Percentiles rank a stretch among this genome's conserved stretches.
These are phyloP conservation scores for Drosophila tristis DNA, from an alignment of 1,140 invertebrate species.

Conservation along the genomic window DNA sequence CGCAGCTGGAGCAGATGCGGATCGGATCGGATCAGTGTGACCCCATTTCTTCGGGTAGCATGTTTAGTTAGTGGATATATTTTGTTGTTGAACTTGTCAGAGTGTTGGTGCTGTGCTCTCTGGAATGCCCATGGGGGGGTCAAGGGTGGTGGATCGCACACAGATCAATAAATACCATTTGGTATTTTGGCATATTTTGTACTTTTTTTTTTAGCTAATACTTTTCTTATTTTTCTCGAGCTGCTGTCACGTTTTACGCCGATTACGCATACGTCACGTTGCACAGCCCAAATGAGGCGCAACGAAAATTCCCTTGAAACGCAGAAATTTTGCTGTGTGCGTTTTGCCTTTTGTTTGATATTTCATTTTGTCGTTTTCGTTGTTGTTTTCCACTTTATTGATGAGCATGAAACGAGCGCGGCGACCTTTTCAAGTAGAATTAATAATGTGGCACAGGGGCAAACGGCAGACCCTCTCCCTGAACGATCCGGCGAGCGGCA, in stretches of 20 bases:
- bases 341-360: slow-evolving; percentile 31
- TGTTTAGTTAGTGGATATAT: too few relatives aligned
- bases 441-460: slow-evolving; percentile 78
- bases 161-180: neutral
- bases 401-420: slow-evolving; percentile 56
- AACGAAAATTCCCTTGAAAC: slow-evolving; percentile 14
- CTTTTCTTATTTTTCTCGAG: too few relatives aligned
- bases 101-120: slow-evolving; percentile 13
- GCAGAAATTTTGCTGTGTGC: slow-evolving; percentile 3
- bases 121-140: slow-evolving; percentile 5
- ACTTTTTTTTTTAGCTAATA: too few relatives aligned
- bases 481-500: slow-evolving; percentile 15
- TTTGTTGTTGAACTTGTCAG: slow-evolving; percentile 20
- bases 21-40: slow-evolving; percentile 37
- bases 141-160: slow-evolving; percentile 8
- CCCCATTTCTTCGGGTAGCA: slow-evolving; percentile 11
- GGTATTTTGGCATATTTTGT: too few relatives aligned
- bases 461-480: slow-evolving; percentile 19
- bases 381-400: slow-evolving; percentile 41
- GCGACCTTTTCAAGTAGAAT: slow-evolving; percentile 74
- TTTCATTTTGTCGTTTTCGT: slow-evolving; percentile 26
- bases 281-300: neutral
- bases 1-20: slow-evolving; percentile 22
- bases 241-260: too few relatives aligned
- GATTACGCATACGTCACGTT: slow-evolving; percentile 19